phyloP scores from a whole-genome alignment of 2,113 vertebrate species.

The Fukomys damarensis region DNA sequence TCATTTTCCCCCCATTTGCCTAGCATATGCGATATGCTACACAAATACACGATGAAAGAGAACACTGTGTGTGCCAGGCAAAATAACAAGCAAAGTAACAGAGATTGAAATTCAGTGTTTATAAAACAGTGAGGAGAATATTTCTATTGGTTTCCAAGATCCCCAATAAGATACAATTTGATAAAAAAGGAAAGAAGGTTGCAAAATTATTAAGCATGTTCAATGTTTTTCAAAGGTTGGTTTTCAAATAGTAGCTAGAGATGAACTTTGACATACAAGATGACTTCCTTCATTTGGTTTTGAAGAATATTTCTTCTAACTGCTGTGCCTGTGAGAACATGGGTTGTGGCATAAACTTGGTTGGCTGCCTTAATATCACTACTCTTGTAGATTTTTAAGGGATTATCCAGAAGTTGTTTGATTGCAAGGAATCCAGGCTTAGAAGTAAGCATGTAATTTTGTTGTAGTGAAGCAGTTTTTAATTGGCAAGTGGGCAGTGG shows the following conservation, averaged over 20 bases:
- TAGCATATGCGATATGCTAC: background rate
- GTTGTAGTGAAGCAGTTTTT: background rate
- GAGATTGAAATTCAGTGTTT: constrained; percentile 4
- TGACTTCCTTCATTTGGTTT: background rate
- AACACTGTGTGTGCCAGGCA: background rate
- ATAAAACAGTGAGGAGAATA: background rate
- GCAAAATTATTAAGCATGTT: background rate
- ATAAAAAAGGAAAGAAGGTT: background rate
- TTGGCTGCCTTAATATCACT: background rate
- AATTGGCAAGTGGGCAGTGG: background rate
- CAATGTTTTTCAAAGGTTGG: background rate
- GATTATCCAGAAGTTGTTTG: background rate
- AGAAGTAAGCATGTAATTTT: background rate
- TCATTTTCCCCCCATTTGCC: background rate
- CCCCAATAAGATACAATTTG: background rate
- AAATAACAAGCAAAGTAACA: background rate
- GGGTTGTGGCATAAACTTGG: background rate
- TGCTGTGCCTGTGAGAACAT: background rate
- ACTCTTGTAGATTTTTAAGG: background rate
- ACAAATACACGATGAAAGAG: background rate
- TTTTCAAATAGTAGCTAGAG: background rate
- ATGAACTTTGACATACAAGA: background rate
- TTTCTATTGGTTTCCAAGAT: background rate
- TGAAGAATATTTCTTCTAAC: background rate
- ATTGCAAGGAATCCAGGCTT: background rate